Evolutionary conservation across 2,113 vertebrate genomes (phyloP).

Genomic region (Elaphurus davidianus): DNA sequence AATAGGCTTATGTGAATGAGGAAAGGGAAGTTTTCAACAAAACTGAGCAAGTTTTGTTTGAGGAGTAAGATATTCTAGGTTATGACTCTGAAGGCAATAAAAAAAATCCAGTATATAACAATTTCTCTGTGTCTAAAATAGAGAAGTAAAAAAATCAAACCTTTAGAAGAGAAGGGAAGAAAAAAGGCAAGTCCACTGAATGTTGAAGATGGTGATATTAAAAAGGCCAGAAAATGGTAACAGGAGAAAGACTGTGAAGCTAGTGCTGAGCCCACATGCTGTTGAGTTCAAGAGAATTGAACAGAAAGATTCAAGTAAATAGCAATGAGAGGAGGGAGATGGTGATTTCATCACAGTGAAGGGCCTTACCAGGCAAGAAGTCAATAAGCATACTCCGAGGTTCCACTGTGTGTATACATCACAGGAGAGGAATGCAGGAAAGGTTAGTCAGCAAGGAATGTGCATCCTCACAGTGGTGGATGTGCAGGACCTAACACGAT

Average conservation of each 20-base stretch:
- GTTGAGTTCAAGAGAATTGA: neutral
- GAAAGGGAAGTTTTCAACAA: neutral
- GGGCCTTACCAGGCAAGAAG: neutral
- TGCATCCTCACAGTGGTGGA: fast-evolving
- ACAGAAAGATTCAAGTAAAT: neutral
- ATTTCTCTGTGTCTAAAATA: neutral
- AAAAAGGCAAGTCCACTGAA: neutral
- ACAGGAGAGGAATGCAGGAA: neutral
- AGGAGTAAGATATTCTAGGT: neutral
- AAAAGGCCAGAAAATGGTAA: neutral
- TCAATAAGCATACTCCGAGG: neutral
- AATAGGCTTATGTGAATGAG: neutral
- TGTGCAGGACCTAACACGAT: neutral
- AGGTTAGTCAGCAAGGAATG: neutral
- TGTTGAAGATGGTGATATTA: neutral
- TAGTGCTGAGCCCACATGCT: neutral
- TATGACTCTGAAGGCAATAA: neutral
- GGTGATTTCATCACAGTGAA: neutral
- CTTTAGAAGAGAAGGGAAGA: neutral
- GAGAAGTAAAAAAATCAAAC: neutral
- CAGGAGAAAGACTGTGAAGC: neutral
- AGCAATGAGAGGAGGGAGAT: neutral
- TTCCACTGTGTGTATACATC: neutral
- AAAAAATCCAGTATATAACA: neutral
- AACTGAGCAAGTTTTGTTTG: neutral